phyloP scores from a whole-genome alignment of 2,888 invertebrate genomes.

The Erebia ligea region DNA sequence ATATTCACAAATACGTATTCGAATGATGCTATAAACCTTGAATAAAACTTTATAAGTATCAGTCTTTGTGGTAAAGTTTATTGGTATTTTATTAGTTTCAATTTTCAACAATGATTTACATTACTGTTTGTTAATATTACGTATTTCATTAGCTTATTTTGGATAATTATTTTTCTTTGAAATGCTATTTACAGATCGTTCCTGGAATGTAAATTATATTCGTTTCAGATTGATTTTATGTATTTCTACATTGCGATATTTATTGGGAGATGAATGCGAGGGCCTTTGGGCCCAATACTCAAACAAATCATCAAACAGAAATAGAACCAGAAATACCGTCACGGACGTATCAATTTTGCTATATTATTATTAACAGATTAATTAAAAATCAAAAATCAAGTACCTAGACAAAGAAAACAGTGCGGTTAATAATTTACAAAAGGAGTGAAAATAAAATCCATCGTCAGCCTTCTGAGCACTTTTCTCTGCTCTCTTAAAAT shows the following conservation, averaged over 20 bases:
- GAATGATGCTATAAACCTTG: slow-evolving; percentile 37
- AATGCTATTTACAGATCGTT: not conserved
- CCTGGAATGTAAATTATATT: not conserved
- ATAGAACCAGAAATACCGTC: no score
- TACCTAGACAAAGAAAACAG: not conserved
- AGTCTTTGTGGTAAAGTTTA: slow-evolving; percentile 34
- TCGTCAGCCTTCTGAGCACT: no score
- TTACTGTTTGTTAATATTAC: slow-evolving; percentile 13
- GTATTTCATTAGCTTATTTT: slow-evolving; percentile 14
- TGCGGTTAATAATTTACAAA: not conserved
- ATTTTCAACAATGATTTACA: slow-evolving; percentile 25
- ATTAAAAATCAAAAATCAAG: not conserved
- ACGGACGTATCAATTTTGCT: not conserved
- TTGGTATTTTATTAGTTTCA: slow-evolving; percentile 30
- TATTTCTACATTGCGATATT: not conserved
- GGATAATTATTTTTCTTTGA: slow-evolving; percentile 1
- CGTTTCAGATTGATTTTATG: not conserved
- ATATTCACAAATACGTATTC: slow-evolving; percentile 39
- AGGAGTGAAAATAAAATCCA: no score
- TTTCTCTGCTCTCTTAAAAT: no score
- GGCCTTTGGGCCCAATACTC: not conserved
- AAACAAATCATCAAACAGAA: not conserved
- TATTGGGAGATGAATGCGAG: not conserved
- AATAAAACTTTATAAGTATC: slow-evolving; percentile 36
- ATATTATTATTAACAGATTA: not conserved